phyloP scores from a whole-genome alignment of 2,113 vertebrate genomes.

The Prionailurus bengalensis region DNA sequence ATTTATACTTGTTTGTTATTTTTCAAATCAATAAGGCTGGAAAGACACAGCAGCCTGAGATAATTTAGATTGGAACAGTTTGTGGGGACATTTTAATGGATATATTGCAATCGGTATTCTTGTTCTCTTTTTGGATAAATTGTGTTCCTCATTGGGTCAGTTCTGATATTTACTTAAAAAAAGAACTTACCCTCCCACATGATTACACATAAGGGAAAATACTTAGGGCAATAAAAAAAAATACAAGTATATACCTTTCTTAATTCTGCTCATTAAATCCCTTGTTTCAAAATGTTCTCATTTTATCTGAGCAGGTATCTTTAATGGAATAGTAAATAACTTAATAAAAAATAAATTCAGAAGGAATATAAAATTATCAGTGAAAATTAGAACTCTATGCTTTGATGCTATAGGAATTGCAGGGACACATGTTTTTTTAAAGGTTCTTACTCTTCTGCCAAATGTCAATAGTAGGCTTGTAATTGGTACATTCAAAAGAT shows the following conservation, averaged over 20 bases:
- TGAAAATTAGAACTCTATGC: neutral
- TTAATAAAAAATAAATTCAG: constrained; percentile 14
- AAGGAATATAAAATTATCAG: neutral
- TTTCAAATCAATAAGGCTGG: constrained; percentile 87
- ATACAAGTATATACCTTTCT: neutral
- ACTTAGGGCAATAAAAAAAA: constrained; percentile 14
- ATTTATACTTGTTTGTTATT: constrained; percentile 90
- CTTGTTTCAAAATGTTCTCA: neutral
- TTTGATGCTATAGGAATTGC: neutral
- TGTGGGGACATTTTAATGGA: constrained; percentile 80
- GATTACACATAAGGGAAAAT: constrained; percentile 49
- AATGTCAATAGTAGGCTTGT: neutral
- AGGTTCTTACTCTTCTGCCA: neutral
- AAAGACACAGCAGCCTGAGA: constrained; percentile 82
- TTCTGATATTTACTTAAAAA: constrained; percentile 70
- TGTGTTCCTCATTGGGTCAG: constrained; percentile 62
- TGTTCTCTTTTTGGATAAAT: constrained; percentile 61
- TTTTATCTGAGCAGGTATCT: constrained; percentile 22
- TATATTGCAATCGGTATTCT: constrained; percentile 73
- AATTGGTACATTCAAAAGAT: neutral
- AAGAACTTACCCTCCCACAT: constrained; percentile 10
- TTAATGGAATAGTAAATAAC: constrained; percentile 20
- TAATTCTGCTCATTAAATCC: constrained; percentile 37
- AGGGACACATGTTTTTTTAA: neutral
- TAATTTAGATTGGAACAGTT: constrained; percentile 78